Percentiles rank a stretch among this genome's conserved stretches.
Conservation (phyloP, 2,797 vertebrate species). For the Tamandua tetradactyla region DNA sequence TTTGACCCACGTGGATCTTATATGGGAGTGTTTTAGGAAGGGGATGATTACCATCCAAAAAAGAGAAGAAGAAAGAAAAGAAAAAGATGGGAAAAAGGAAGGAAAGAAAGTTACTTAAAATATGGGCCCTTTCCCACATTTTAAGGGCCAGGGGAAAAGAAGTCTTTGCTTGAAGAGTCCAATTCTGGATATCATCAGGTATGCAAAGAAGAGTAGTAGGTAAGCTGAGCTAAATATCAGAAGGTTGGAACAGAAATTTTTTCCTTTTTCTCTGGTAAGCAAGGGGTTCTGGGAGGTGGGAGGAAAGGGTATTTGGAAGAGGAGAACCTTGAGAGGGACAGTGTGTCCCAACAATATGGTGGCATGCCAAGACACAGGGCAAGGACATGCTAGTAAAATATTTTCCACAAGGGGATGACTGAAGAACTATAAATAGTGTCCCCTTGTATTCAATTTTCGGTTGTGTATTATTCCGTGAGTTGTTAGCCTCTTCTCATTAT, state of each 20-base stretch:
- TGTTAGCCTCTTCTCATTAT: not conserved
- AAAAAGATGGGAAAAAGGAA: not conserved
- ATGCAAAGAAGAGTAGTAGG: not conserved
- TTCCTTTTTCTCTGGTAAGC: not conserved
- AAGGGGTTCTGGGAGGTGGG: not conserved
- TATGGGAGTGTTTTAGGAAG: slow-evolving; percentile 21
- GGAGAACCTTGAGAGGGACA: not conserved
- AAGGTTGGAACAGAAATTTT: not conserved
- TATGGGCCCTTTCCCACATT: too few relatives aligned
- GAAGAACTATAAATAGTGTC: not conserved
- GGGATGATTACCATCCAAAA: not conserved
- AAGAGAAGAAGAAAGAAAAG: not conserved
- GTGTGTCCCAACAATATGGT: not conserved
- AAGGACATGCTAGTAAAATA: not conserved
- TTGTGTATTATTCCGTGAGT: not conserved
- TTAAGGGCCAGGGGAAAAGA: not conserved
- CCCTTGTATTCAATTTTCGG: not conserved
- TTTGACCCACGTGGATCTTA: slow-evolving; percentile 45
- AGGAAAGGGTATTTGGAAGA: not conserved
- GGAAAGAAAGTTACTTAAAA: not conserved
- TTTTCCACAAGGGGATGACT: not conserved
- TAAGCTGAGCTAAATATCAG: not conserved
- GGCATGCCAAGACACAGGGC: not conserved
- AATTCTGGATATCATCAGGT: not conserved
- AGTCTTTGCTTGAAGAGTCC: not conserved